phyloP scores from a whole-genome alignment of 2,888 invertebrate species.

The Dryocosmus kuriphilus region DNA sequence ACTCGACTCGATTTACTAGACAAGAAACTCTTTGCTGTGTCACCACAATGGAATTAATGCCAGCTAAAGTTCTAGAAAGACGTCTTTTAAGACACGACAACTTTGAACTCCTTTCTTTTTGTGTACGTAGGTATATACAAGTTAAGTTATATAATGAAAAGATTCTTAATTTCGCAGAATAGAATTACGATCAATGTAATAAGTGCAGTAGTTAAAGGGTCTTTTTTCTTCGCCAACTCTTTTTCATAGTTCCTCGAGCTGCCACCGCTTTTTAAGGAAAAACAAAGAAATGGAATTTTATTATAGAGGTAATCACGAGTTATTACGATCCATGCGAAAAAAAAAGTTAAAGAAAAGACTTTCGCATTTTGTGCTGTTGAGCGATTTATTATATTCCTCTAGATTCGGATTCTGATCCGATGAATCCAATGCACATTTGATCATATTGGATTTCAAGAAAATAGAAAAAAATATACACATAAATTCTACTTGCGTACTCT shows the following conservation, averaged over 20 bases:
- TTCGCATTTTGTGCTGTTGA: neutral
- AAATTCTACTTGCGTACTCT: no score
- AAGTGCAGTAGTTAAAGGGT: neutral
- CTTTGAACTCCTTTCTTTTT: slow-evolving; percentile 23
- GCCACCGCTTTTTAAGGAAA: neutral
- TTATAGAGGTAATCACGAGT: no score
- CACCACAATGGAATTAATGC: slow-evolving; percentile 31
- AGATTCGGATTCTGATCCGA: no score
- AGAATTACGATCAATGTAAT: slow-evolving; percentile 24
- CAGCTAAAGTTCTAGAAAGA: slow-evolving; percentile 20
- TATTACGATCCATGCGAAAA: neutral
- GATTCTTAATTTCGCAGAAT: slow-evolving; percentile 29
- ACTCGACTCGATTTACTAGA: slow-evolving; percentile 31
- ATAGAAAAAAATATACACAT: no score
- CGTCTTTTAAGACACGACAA: slow-evolving; percentile 28
- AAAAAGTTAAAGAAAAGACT: neutral
- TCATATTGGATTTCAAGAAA: no score
- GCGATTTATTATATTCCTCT: slow-evolving; percentile 1
- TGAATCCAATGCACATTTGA: no score
- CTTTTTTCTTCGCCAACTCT: slow-evolving; percentile 10
- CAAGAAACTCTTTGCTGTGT: slow-evolving; percentile 29
- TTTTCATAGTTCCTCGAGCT: slow-evolving; percentile 4
- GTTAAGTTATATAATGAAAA: slow-evolving; percentile 36
- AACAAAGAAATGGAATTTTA: neutral
- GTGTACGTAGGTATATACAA: neutral